These are phyloP conservation scores for Microcebus ravelobensis DNA, from an alignment of 2,113 vertebrate genomes.

Conservation along the genomic window DNA sequence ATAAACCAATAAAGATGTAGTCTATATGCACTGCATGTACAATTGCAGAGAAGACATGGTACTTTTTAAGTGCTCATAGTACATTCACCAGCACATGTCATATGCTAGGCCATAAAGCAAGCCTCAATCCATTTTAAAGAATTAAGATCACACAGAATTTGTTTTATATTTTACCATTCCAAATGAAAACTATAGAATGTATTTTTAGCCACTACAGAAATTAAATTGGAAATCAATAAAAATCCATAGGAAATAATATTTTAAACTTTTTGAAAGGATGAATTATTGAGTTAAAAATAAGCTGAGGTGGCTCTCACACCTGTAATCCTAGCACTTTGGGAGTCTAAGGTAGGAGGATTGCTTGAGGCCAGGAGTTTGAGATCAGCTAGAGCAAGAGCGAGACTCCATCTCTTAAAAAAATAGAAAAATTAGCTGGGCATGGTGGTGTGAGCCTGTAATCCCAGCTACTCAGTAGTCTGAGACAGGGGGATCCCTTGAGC, in stretches of 20 bases:
- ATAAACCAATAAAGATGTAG: not conserved
- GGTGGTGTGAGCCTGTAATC: too few species aligned
- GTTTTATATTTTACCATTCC: too few species aligned
- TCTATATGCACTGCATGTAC: not conserved
- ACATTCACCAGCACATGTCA: not conserved
- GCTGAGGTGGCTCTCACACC: not conserved
- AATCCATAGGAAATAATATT: not conserved
- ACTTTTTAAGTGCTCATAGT: not conserved
- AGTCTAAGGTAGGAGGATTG: too few species aligned
- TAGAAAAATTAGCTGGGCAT: too few species aligned
- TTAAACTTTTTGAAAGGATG: conserved; percentile 5
- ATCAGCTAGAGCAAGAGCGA: too few species aligned
- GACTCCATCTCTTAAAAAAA: too few species aligned
- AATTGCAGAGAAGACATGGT: not conserved
- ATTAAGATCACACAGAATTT: not conserved
- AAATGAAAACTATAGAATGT: too few species aligned
- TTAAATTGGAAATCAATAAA: not conserved
- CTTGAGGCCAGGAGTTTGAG: too few species aligned
- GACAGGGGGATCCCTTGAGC: too few species aligned
- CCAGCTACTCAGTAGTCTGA: too few species aligned
- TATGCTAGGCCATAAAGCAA: not conserved
- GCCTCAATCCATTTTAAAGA: not conserved
- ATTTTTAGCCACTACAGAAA: not conserved
- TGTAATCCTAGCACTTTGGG: too few species aligned
- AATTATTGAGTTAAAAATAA: conserved; percentile 33